A percentile compares a stretch with the other conserved stretches of the same genome.
These are phyloP conservation scores for Panagrolaimus sp. DNA, from an alignment of 1,140 invertebrate genomes.

Conservation along the genomic window DNA sequence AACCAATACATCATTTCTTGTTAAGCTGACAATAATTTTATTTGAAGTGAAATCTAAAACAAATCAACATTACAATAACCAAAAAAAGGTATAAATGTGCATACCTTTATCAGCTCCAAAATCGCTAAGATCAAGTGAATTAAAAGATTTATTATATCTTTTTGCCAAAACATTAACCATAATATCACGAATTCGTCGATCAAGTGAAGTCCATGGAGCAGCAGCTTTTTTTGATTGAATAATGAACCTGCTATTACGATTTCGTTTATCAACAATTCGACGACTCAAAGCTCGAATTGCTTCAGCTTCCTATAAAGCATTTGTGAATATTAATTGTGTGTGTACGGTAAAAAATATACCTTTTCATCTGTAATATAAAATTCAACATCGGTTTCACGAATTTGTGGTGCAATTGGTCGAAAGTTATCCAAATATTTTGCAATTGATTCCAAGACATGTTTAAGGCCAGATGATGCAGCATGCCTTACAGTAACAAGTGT, in stretches of 20 bases:
- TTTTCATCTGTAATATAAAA: neutral
- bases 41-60: conserved; percentile 30
- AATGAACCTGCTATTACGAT: neutral
- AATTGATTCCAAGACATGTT: neutral
- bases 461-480: neutral
- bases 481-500: neutral
- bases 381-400: neutral
- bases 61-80: neutral
- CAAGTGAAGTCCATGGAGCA: neutral
- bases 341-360: too few relatives aligned
- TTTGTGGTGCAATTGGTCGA: conserved; percentile 1
- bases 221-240: neutral
- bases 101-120: conserved; percentile 28
- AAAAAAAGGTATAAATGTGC: neutral
- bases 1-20: conserved; percentile 28
- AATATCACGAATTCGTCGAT: neutral
- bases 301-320: neutral
- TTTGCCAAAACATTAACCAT: conserved; percentile 25
- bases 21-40: conserved; percentile 9
- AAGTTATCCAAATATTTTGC: neutral
- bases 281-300: conserved; percentile 2
- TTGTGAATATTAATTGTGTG: too few relatives aligned
- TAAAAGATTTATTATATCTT: conserved; percentile 24
- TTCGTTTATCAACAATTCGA: neutral
- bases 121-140: conserved; percentile 34